Evolutionary conservation across 2,113 vertebrate genomes (phyloP).

Genomic region (Burhinus bistriatus): DNA sequence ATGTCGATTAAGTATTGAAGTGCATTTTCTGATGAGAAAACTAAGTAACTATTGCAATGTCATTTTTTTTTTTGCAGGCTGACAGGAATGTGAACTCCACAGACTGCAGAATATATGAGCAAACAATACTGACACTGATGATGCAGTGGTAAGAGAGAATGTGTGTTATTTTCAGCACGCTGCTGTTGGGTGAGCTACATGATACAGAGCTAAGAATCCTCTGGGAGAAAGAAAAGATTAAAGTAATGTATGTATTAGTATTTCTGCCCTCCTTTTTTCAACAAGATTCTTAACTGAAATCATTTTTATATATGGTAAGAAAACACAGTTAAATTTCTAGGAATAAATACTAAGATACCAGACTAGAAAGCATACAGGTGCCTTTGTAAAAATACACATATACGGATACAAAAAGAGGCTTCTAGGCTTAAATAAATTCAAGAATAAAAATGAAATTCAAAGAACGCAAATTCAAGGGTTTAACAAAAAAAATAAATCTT

Average conservation of each 20-base stretch:
- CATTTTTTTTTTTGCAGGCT: neutral
- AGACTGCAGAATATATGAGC: neutral
- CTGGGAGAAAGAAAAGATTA: neutral
- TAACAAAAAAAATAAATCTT: neutral
- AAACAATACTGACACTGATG: neutral
- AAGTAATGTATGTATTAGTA: neutral
- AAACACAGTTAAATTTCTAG: neutral
- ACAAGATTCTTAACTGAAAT: neutral
- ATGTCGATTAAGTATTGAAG: neutral
- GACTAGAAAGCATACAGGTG: neutral
- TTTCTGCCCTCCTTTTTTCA: neutral
- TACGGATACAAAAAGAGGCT: neutral
- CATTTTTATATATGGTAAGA: neutral
- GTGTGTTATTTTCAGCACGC: neutral
- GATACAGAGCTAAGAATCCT: neutral
- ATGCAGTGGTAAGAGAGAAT: neutral
- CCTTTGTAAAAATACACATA: neutral
- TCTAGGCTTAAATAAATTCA: neutral
- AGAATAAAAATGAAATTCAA: neutral
- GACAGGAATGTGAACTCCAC: neutral
- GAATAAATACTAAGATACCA: neutral
- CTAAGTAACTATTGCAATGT: neutral
- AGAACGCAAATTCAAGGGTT: neutral
- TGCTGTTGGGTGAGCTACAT: neutral
- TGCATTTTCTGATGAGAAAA: neutral